Percentiles rank a stretch among this genome's conserved stretches.
These are phyloP conservation scores for Periophthalmodon schlosseri DNA, from an alignment of 2,113 vertebrate species.

Conservation along the genomic window DNA sequence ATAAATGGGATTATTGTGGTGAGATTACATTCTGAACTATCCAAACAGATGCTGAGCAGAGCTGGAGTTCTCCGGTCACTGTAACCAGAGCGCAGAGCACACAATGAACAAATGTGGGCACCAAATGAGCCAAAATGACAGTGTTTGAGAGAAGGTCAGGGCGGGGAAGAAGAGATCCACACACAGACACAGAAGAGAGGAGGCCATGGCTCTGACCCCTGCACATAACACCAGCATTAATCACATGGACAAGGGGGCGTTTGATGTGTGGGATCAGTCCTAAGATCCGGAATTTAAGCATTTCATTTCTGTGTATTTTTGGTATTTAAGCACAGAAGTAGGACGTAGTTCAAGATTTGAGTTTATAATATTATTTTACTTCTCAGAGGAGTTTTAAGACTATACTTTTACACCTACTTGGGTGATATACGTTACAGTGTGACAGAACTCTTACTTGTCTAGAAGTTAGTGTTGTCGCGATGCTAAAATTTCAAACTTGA, in stretches of 20 bases:
- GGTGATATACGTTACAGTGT: too few relatives aligned
- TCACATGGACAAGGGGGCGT: background rate
- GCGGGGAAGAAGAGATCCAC: slow-evolving; percentile 16
- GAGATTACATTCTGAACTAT: slow-evolving; percentile 5
- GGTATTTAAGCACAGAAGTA: background rate
- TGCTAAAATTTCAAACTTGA: too few relatives aligned
- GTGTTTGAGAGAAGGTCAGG: slow-evolving; percentile 20
- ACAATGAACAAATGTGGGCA: slow-evolving; percentile 16
- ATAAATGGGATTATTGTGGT: slow-evolving; percentile 15
- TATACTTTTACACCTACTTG: background rate
- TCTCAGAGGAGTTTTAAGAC: background rate
- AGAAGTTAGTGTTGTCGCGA: too few relatives aligned
- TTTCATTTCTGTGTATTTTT: background rate
- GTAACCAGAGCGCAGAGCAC: slow-evolving; percentile 29
- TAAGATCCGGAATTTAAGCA: background rate
- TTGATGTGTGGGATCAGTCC: background rate
- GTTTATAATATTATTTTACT: background rate
- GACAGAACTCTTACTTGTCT: too few relatives aligned
- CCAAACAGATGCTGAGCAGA: slow-evolving; percentile 14
- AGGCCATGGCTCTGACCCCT: background rate
- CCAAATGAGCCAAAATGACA: slow-evolving; percentile 28
- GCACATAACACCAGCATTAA: background rate
- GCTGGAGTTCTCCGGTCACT: slow-evolving; percentile 1
- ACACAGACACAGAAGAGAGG: background rate
- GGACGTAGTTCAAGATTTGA: background rate